Base-by-base conservation (phyloP, 2,888 invertebrate species). In the Clusia tigrina region DNA sequence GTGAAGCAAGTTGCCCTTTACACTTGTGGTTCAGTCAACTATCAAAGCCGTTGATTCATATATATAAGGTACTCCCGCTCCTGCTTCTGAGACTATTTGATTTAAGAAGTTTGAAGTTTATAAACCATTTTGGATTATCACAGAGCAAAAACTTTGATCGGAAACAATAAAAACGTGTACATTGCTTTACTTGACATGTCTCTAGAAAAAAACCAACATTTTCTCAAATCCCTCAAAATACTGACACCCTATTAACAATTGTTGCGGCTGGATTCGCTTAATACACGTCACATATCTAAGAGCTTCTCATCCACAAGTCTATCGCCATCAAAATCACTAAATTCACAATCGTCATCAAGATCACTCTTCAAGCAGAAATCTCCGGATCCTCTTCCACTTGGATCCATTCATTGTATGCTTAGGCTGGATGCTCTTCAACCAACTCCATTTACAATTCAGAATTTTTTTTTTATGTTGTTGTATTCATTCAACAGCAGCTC, bases 201-300 rank as follows among this genome's bases (percentile, higher is more conserved):
- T n/a, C n/a, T n/a, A n/a, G n/a, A n/a, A n/a, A n/a, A n/a, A n/a
- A n/a, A n/a, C n/a, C n/a, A n/a, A n/a, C n/a, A n/a, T n/a, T n/a
- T n/a, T n/a, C n/a, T n/a, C n/a, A n/a, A n/a, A n/a, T n/a, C n/a
- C n/a, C n/a, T n/a, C n/a, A 32, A 62, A 63, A 63, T 62, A 60
- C 57, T 60, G 62, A 60, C 60, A 58, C 59, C 42, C 60, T 58
- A 65, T 65, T 65, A 65, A 65, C 60, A 54, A 62, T 54, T 58
- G 38, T 53, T 60, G 58, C 51, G 54, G 32, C 48, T 9, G 6
- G 12, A 48, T 9, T 22, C 48, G 48, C 22, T 48, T 18, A 9
- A 48, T 20, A 20, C 15, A 48, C 18, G 22, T 18, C 15, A 20
- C 48, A 52, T 52, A 26, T 54, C 55, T 59, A 52, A 54, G 37